Evolutionary conservation across 2,888 invertebrate genomes (phyloP).

Genomic region (Epirrhoe alternata): DNA sequence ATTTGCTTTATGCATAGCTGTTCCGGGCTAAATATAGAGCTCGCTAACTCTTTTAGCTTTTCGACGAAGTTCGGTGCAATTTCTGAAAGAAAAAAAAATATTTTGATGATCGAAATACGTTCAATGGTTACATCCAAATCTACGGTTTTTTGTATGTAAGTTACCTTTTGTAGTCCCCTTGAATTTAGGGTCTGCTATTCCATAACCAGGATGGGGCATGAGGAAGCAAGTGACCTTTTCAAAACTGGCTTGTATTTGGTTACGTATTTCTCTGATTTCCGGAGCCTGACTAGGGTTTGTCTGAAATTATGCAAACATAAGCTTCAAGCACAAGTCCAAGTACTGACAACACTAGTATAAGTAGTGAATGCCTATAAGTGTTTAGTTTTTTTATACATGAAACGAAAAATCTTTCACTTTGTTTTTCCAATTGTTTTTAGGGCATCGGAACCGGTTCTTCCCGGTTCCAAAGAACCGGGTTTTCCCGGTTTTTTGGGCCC

Average conservation of each 20-base stretch:
- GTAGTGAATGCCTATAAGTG: too few relatives aligned
- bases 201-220: slow-evolving; percentile 46
- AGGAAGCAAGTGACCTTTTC: slow-evolving; percentile 42
- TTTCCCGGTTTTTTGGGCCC: too few relatives aligned
- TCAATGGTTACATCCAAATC: too few relatives aligned
- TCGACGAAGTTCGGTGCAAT: slow-evolving; percentile 19
- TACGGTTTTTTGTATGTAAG: background rate
- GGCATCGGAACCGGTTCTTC: too few relatives aligned
- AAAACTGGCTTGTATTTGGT: slow-evolving; percentile 37
- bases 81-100: slow-evolving; percentile 24
- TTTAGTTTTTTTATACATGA: too few relatives aligned
- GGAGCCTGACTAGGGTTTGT: slow-evolving; percentile 19
- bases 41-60: slow-evolving; percentile 26
- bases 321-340: background rate
- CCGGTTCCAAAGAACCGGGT: too few relatives aligned
- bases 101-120: too few relatives aligned
- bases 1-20: slow-evolving; percentile 21
- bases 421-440: too few relatives aligned
- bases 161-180: slow-evolving; percentile 37
- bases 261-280: slow-evolving; percentile 38
- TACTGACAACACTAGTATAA: too few relatives aligned
- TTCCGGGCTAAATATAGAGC: slow-evolving; percentile 34
- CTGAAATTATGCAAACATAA: slow-evolving; percentile 25
- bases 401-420: too few relatives aligned
- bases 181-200: slow-evolving; percentile 25